Base-by-base conservation (phyloP, 1,140 invertebrate genomes). In the Brachionus rotundiformis region DNA sequence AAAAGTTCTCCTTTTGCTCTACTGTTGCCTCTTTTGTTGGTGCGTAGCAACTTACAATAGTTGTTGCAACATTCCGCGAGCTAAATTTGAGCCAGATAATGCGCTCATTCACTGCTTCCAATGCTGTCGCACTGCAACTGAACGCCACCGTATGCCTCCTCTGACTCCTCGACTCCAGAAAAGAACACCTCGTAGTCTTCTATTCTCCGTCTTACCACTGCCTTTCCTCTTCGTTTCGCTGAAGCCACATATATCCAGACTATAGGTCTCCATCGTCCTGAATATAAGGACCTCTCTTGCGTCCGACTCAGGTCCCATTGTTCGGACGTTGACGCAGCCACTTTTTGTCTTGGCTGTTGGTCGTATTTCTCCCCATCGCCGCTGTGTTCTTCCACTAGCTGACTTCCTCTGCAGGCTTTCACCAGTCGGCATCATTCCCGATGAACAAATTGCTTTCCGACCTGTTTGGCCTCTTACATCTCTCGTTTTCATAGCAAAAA, bases 1-100 rank as follows among this genome's bases (percentile, higher is more conserved):
- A 84, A 33, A 84, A 84, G 16, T 36, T 79, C n/a, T 83, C 80
- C 25, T 83, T 83, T 29, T 16, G 36, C 65, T 81, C 82, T 19
- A 80, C 68, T 13, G 61, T 63, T 23, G 81, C 81, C 16, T 11
- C 16, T 41, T 83, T 79, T 27, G 77, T 84, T 47, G 83, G 83
- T 59, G 84, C 82, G 59, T 83, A 84, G 36, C 63, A 77, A 19
- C 71, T 61, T 2, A 81, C 54, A 47, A 82, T 71, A 2, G 81
- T 82, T 49, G 1, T 49, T 49, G 44, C 5, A 1, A 76, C 44
- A 61, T 76, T 31, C 29, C 16, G 29, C 27, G 31, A 76, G 29
- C 23, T 61, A 7, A 76, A 76, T n/a, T 41, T n/a, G 73, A 41
- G 6, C 39, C 29, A 36, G 49, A 76, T 76, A 41, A 76, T 76